A percentile compares a stretch with the other conserved stretches of the same genome.
phyloP scores from a whole-genome alignment of 2,113 vertebrate genomes.

The Phasianus colchicus region DNA sequence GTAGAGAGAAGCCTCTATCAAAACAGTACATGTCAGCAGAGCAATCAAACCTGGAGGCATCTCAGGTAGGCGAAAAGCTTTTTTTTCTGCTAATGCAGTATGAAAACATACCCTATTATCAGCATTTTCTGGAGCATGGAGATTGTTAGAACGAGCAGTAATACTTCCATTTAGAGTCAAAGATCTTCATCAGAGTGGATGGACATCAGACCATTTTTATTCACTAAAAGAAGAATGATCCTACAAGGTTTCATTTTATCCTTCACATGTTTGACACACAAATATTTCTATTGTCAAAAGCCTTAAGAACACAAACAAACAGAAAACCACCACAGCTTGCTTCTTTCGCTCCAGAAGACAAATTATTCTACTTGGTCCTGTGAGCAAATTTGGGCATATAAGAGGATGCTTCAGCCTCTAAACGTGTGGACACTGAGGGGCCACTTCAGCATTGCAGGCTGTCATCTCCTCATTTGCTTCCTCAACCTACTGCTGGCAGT shows the following conservation, averaged over 20 bases:
- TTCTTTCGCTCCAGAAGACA: constrained; percentile 69
- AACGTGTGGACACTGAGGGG: constrained; percentile 15
- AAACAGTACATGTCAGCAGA: neutral
- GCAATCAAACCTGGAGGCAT: neutral
- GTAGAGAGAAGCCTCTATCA: neutral
- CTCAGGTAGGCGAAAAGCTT: neutral
- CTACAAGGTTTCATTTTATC: neutral
- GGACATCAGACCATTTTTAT: neutral
- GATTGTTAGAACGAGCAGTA: neutral
- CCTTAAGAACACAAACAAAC: neutral
- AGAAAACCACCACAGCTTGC: neutral
- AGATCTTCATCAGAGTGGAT: neutral
- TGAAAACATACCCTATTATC: neutral
- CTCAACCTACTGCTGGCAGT: neutral
- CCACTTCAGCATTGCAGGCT: constrained; percentile 8
- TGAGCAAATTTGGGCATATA: constrained; percentile 62
- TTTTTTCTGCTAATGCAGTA: neutral
- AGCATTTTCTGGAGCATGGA: neutral
- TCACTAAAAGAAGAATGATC: neutral
- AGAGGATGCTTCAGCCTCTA: constrained; percentile 47
- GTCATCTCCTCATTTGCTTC: neutral
- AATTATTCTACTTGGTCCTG: constrained; percentile 67
- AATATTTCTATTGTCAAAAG: constrained; percentile 39
- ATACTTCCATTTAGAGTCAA: neutral
- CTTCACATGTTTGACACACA: neutral